Base-by-base conservation (phyloP, 1,140 invertebrate genomes). In the Ostrea edulis region DNA sequence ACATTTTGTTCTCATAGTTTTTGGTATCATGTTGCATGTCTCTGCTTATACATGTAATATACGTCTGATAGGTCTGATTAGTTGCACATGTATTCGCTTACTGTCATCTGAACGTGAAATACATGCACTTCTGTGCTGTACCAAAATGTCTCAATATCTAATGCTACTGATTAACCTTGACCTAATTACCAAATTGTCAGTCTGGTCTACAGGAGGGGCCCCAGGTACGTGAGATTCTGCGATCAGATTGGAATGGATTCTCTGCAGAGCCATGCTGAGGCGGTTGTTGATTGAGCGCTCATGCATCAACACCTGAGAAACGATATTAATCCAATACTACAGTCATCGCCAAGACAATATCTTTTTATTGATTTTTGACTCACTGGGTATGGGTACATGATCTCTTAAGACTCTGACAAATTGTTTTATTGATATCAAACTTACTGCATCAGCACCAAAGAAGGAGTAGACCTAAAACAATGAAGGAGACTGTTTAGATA, bases 361-460 rank as follows among this genome's bases (percentile, higher is more conserved):
- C 25, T 22, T 17, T 51, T 44, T 44, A 44, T 44, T 44, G 35
- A 44, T 44, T 44, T 44, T 44, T 44, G 35, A 44, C 35, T 44
- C 35, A 44, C 35, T 44, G 35, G 35, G 35, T 44, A 5, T 35
- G 8, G 9, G 71, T 81, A 35, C 44, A 81, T 51, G 44, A 8
- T 0, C 25, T 29, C 14, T 29, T 35, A 35, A 22, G 2, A 22
- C 14, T 22, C n/a, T 12, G 44, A 81, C 20, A 20, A 81, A 81
- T 81, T 51, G 44, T 81, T 22, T 51, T 9, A 22, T 52, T n/a
- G 51, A 29, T 54, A 25, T 84, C 53, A 17, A 81, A 93, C 93
- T 92, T 90, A 93, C 97, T 84, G 97, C 95, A 95, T 98, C 97
- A 22, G 96, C 96, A 20, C 97, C 97, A 94, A 99, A 99, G 92